These are phyloP conservation scores for Spea multiplicata DNA, from an alignment of 2,113 vertebrate species.

Conservation along the genomic window DNA sequence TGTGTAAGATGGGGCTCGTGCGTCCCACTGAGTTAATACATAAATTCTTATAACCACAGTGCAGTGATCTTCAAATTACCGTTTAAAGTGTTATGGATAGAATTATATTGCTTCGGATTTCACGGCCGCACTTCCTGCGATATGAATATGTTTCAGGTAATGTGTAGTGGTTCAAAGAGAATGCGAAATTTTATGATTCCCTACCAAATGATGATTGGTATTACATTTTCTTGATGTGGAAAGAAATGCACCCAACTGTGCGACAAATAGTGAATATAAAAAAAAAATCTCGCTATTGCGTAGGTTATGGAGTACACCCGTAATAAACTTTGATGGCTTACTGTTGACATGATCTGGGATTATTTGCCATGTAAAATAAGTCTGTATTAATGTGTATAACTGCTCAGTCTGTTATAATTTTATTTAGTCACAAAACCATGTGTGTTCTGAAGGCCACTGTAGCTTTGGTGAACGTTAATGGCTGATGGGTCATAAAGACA, in stretches of 20 bases:
- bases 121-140: conserved; percentile 25
- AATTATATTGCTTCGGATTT: conserved; percentile 15
- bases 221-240: conserved; percentile 27
- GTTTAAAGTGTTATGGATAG: conserved; percentile 11
- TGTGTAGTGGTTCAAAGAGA: conserved; percentile 39
- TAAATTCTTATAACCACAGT: conserved; percentile 7
- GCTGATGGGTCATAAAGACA: no score
- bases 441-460: no score
- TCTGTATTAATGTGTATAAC: no score
- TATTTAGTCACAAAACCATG: no score
- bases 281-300: neutral
- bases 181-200: conserved; percentile 33
- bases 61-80: conserved; percentile 1
- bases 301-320: neutral
- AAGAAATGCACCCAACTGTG: conserved; percentile 37
- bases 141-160: conserved; percentile 43
- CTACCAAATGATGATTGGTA: conserved; percentile 37
- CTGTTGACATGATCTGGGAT: neutral
- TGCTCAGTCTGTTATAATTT: no score
- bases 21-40: conserved; percentile 33
- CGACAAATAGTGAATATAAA: conserved; percentile 19
- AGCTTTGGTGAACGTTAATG: no score
- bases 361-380: no score
- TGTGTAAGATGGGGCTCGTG: neutral
- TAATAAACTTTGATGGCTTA: neutral